phyloP scores from a whole-genome alignment of 2,797 vertebrate species.

The Poecilia picta region DNA sequence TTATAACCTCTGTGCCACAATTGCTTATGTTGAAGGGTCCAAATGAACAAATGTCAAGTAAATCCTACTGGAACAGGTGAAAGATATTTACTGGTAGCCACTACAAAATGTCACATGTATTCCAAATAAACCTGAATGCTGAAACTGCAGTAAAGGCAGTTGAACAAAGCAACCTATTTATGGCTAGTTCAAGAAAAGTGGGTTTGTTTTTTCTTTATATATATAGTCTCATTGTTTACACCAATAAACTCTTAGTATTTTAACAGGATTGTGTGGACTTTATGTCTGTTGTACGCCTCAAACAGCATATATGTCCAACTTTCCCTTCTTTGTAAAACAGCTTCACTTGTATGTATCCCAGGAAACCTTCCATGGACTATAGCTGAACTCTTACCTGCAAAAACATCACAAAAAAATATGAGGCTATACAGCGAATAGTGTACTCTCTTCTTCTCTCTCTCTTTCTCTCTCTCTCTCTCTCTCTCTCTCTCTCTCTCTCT shows the following conservation, averaged over 20 bases:
- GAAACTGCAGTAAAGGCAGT: background rate
- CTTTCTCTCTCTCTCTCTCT: too few species aligned
- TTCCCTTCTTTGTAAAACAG: background rate
- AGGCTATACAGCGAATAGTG: constrained; percentile 33
- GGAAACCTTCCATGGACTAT: background rate
- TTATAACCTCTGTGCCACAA: background rate
- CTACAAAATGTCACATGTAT: background rate
- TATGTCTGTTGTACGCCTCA: background rate
- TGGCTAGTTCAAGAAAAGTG: too few species aligned
- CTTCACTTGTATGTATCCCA: background rate
- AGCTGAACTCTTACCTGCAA: constrained; percentile 18
- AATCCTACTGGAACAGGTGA: background rate
- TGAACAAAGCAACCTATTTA: background rate
- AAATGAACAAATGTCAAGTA: background rate
- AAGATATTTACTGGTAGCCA: background rate
- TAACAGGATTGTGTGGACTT: background rate
- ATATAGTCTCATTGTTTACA: too few species aligned
- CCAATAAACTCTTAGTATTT: background rate
- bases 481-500: too few species aligned
- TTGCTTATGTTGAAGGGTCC: background rate
- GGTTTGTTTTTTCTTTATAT: background rate
- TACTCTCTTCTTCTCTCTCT: background rate
- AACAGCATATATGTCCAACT: background rate
- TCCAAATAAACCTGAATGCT: background rate
- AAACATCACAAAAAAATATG: constrained; percentile 16